These are phyloP conservation scores for Antrozous pallidus DNA, from an alignment of 2,797 vertebrate genomes.

Conservation along the genomic window DNA sequence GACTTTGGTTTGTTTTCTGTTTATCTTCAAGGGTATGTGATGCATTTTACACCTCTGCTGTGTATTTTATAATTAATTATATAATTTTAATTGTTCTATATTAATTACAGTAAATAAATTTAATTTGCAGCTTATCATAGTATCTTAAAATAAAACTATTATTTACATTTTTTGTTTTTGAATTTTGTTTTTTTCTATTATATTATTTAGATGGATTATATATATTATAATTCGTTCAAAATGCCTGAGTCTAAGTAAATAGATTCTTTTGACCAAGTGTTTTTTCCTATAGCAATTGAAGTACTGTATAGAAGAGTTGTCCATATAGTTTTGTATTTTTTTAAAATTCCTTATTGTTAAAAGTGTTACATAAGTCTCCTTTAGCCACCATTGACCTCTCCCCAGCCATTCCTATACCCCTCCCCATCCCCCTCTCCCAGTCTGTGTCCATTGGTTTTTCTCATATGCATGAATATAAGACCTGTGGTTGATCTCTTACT, in stretches of 20 bases:
- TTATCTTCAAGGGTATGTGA: conserved; percentile 32
- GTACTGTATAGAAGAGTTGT: conserved; percentile 56
- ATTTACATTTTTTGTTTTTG: conserved; percentile 28
- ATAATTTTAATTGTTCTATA: conserved; percentile 38
- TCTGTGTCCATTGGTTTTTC: no score
- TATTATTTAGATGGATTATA: not conserved
- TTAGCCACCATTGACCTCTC: no score
- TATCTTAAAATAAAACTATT: conserved; percentile 65
- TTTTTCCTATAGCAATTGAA: conserved; percentile 70
- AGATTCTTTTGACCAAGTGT: conserved; percentile 60
- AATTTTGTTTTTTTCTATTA: conserved; percentile 57
- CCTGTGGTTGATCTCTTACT: no score
- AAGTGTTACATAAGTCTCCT: no score
- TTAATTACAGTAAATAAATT: conserved; percentile 63
- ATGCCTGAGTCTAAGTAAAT: conserved; percentile 57
- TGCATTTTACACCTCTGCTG: conserved; percentile 12
- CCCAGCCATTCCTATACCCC: no score
- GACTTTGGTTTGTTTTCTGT: not conserved
- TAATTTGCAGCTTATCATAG: conserved; percentile 58
- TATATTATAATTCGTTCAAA: conserved; percentile 55
- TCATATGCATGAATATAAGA: no score
- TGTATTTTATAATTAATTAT: conserved; percentile 61
- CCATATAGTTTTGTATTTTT: not conserved
- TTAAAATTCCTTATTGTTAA: no score
- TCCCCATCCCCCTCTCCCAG: no score